These are phyloP conservation scores for Lytechinus variegatus DNA, from an alignment of 35 echinoderm and acorn worm genomes.

Conservation along the genomic window DNA sequence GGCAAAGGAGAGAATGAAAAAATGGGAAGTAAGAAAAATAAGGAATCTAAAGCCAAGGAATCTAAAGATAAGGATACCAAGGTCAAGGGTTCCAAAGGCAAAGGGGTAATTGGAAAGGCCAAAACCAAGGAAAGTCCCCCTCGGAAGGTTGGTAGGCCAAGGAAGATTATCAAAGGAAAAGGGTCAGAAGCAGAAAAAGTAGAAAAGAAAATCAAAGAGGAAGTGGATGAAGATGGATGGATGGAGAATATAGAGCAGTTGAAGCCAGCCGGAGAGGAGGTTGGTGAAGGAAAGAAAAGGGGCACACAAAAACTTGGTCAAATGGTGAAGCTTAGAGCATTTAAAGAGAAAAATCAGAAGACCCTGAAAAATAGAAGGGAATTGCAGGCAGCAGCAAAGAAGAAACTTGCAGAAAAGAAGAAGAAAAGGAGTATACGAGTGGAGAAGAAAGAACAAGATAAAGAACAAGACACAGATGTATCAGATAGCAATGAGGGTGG, in stretches of 20 bases:
- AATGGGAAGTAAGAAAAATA: neutral
- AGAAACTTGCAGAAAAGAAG: neutral
- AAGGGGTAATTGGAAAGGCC: neutral
- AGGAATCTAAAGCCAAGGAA: neutral
- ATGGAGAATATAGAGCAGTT: neutral
- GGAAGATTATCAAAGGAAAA: neutral
- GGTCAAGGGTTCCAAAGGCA: neutral
- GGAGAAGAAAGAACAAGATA: too few relatives aligned
- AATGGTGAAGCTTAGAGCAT: neutral
- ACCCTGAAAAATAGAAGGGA: neutral
- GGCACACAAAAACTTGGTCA: neutral
- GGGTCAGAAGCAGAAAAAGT: neutral
- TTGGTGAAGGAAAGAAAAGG: neutral
- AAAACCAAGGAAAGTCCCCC: neutral
- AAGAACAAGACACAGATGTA: neutral
- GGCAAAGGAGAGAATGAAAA: neutral
- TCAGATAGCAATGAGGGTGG: neutral
- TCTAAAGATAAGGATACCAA: neutral
- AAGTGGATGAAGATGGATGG: neutral
- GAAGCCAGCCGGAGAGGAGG: neutral
- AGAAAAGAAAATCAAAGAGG: neutral
- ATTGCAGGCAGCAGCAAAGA: neutral
- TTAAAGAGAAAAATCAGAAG: constrained; percentile 21
- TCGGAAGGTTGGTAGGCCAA: neutral
- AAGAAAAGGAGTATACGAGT: neutral